phyloP scores from a whole-genome alignment of 2,888 invertebrate genomes.

The Holacanthella duospinosa region DNA sequence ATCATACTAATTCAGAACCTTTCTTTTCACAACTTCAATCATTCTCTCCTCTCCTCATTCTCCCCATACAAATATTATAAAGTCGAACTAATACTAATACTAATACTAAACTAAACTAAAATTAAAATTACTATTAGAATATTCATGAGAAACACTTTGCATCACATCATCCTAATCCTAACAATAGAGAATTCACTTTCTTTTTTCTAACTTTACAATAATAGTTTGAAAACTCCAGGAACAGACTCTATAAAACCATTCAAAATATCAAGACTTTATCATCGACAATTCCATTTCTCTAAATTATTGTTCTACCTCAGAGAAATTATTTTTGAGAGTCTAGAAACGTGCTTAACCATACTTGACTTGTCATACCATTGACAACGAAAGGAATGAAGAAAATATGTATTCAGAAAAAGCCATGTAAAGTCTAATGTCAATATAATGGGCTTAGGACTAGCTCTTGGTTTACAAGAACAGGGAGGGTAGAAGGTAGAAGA shows the following conservation, averaged over 20 bases:
- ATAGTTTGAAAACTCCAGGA: neutral
- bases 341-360: neutral
- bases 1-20: no score
- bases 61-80: neutral
- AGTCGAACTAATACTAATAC: neutral
- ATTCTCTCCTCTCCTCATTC: neutral
- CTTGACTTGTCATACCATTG: neutral
- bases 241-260: neutral
- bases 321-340: neutral
- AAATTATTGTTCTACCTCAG: neutral
- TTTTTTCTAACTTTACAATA: neutral
- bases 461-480: neutral
- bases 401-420: no score
- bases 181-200: neutral
- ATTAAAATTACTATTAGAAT: neutral
- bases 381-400: neutral
- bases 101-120: neutral
- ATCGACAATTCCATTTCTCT: no score
- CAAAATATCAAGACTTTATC: neutral
- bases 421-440: neutral
- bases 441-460: neutral
- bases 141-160: slow-evolving; percentile 7
- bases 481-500: neutral
- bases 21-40: neutral
- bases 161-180: neutral